Evolutionary conservation across 2,888 invertebrate genomes (phyloP).

Genomic region (Bursaphelenchus okinawaensis): DNA sequence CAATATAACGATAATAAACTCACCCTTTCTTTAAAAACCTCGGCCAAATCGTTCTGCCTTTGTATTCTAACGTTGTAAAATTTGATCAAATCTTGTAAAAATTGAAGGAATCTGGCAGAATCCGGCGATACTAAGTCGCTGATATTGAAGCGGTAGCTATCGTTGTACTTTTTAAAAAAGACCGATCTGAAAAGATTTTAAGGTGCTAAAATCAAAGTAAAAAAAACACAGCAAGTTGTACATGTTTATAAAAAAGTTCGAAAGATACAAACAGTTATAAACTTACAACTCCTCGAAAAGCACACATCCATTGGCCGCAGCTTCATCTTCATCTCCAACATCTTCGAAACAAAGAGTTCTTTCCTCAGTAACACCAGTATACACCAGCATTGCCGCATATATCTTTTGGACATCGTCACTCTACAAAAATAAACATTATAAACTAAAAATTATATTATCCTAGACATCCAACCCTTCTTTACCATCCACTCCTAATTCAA

Average conservation of each 20-base stretch:
- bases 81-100: neutral
- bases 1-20: neutral
- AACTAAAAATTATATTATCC: too few species aligned
- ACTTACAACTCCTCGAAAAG: neutral
- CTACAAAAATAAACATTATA: neutral
- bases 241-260: neutral
- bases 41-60: neutral
- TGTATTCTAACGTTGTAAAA: neutral
- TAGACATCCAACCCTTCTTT: too few species aligned
- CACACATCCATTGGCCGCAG: neutral
- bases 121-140: neutral
- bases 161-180: neutral
- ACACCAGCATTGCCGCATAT: neutral
- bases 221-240: neutral
- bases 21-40: neutral
- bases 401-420: neutral
- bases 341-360: neutral
- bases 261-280: neutral
- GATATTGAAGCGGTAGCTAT: neutral
- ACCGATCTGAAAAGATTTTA: neutral
- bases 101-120: neutral
- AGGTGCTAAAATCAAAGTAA: neutral
- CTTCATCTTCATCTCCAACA: neutral
- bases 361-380: neutral
- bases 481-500: too few species aligned